phyloP scores from a whole-genome alignment of 2,888 invertebrate species.

The Agonopterix arenella region DNA sequence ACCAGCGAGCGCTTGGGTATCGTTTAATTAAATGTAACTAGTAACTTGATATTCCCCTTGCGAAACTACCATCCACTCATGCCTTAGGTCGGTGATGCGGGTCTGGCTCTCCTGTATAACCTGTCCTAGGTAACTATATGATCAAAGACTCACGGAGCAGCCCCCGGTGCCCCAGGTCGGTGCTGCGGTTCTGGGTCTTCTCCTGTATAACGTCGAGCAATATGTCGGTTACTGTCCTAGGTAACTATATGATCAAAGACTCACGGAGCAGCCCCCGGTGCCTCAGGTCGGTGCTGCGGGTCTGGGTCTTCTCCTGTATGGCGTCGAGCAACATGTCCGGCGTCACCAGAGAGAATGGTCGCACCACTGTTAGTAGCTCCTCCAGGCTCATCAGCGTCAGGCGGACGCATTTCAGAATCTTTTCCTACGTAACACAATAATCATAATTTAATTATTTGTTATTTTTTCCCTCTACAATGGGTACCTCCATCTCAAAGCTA shows the following conservation, averaged over 20 bases:
- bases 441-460: too few relatives aligned
- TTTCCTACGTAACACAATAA: constrained; percentile 38
- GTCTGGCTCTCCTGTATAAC: too few relatives aligned
- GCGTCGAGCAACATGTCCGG: constrained; percentile 96
- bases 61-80: too few relatives aligned
- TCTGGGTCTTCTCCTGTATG: constrained; percentile 90
- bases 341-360: constrained; percentile 90
- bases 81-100: too few relatives aligned
- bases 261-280: constrained; percentile 89
- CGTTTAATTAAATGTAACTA: too few relatives aligned
- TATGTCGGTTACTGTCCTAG: constrained; percentile 78
- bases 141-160: constrained; percentile 80
- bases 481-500: too few relatives aligned
- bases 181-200: constrained; percentile 86
- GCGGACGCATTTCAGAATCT: constrained; percentile 81
- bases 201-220: constrained; percentile 96
- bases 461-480: too few relatives aligned
- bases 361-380: constrained; percentile 91
- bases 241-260: constrained; percentile 24
- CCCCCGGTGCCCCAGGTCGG: constrained; percentile 90
- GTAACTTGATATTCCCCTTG: too few relatives aligned
- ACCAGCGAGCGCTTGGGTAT: too few relatives aligned
- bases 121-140: too few relatives aligned
- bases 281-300: constrained; percentile 85
- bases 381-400: constrained; percentile 92